Conservation (phyloP, 2,888 invertebrate species). For the Drosophila greeni region DNA sequence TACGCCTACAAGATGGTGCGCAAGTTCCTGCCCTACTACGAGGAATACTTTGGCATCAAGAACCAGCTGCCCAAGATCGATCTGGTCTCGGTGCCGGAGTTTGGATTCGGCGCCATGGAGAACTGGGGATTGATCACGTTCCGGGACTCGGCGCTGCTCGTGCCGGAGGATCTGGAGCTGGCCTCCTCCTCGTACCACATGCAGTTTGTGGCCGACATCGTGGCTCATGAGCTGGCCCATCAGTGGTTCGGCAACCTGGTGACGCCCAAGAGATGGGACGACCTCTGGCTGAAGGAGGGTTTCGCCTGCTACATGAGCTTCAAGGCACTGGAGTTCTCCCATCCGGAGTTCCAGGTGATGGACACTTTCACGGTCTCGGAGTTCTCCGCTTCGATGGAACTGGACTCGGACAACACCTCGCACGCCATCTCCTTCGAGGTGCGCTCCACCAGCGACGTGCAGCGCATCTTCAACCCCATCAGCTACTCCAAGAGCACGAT, state of each 20-base stretch:
- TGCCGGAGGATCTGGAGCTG: constrained; percentile 76
- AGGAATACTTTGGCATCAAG: constrained; percentile 83
- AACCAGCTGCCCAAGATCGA: constrained; percentile 85
- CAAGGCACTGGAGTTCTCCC: constrained; percentile 78
- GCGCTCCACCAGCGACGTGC: constrained; percentile 82
- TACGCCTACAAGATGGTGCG: constrained; percentile 82
- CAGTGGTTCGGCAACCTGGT: constrained; percentile 91
- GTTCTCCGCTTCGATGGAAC: constrained; percentile 81
- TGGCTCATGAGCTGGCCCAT: constrained; percentile 89
- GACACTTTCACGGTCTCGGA: constrained; percentile 81
- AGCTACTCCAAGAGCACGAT: constrained; percentile 87
- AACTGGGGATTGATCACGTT: constrained; percentile 84
- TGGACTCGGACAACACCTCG: constrained; percentile 83
- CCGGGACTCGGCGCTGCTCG: constrained; percentile 83
- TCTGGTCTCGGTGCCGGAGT: constrained; percentile 86
- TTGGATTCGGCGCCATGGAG: constrained; percentile 86
- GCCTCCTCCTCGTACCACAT: constrained; percentile 81
- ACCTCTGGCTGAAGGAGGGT: constrained; percentile 84
- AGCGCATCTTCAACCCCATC: constrained; percentile 85
- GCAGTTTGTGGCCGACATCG: constrained; percentile 83
- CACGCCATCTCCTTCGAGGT: constrained; percentile 84
- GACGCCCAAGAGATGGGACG: constrained; percentile 87
- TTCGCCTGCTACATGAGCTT: constrained; percentile 81
- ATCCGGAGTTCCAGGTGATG: constrained; percentile 82
- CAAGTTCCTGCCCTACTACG: constrained; percentile 82